phyloP scores from a whole-genome alignment of 2,888 invertebrate species.

The Sarcophaga rosellei region DNA sequence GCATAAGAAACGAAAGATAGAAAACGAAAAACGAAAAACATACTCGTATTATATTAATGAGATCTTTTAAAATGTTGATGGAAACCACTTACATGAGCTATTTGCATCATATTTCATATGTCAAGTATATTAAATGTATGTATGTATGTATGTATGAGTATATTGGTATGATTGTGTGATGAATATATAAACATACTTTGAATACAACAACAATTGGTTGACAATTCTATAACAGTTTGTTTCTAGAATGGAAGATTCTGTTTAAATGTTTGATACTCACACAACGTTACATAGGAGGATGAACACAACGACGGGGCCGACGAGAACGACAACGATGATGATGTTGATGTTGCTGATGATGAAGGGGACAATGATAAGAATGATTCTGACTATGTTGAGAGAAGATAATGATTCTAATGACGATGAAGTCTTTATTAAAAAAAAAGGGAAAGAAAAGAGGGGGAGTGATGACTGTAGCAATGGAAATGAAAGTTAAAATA shows the following conservation, averaged over 20 bases:
- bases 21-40: constrained; percentile 36
- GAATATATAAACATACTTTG: background rate
- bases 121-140: constrained; percentile 71
- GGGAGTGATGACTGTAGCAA: constrained; percentile 38
- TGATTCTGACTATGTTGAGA: background rate
- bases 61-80: constrained; percentile 69
- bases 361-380: background rate
- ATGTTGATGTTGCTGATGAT: background rate
- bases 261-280: constrained; percentile 21
- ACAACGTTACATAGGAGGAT: constrained; percentile 36
- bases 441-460: background rate
- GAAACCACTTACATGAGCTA: constrained; percentile 78
- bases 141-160: constrained; percentile 62
- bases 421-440: constrained; percentile 60
- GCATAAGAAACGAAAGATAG: background rate
- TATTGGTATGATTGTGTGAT: background rate
- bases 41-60: constrained; percentile 66
- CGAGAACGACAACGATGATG: background rate
- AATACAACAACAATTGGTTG: constrained; percentile 51
- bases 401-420: constrained; percentile 11
- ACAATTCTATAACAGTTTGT: constrained; percentile 54
- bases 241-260: background rate
- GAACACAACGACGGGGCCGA: too few relatives aligned
- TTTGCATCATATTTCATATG: constrained; percentile 80
- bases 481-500: constrained; percentile 34